Evolutionary conservation across 2,888 invertebrate genomes (phyloP).

Genomic region (Macrophya annulata): DNA sequence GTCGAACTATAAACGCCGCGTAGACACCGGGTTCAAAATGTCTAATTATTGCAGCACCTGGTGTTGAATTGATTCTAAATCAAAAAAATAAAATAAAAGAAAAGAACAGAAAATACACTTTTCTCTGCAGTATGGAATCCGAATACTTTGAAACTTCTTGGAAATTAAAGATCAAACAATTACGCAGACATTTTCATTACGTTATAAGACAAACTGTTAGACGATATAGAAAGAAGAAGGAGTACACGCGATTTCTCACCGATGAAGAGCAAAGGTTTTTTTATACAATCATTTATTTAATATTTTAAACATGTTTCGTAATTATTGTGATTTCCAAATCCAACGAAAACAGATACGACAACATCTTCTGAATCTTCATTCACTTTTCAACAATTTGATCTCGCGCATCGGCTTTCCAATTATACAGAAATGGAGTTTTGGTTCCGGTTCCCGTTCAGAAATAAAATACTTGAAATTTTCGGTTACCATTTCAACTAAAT

Average conservation of each 20-base stretch:
- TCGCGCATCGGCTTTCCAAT: too few relatives aligned
- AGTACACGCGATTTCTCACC: slow-evolving; percentile 85
- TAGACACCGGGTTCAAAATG: neutral
- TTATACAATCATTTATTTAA: neutral
- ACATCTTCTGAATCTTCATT: too few relatives aligned
- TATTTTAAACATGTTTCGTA: neutral
- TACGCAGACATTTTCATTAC: slow-evolving; percentile 69
- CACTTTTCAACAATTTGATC: too few relatives aligned
- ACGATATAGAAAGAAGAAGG: slow-evolving; percentile 79
- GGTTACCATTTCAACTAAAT: too few relatives aligned
- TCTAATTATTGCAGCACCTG: neutral
- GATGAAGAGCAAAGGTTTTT: slow-evolving; percentile 87
- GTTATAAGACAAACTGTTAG: slow-evolving; percentile 67
- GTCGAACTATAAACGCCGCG: neutral
- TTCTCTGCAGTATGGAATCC: slow-evolving; percentile 67
- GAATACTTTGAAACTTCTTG: slow-evolving; percentile 75
- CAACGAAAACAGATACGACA: neutral
- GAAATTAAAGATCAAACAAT: slow-evolving; percentile 71
- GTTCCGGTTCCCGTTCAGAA: too few relatives aligned
- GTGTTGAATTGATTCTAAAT: neutral
- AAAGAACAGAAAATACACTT: too few relatives aligned
- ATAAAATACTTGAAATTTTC: too few relatives aligned
- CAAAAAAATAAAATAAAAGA: neutral
- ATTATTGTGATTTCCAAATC: neutral
- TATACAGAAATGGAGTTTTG: too few relatives aligned